Conservation (phyloP, 2,888 invertebrate species). For the Zeuzera pyrina region DNA sequence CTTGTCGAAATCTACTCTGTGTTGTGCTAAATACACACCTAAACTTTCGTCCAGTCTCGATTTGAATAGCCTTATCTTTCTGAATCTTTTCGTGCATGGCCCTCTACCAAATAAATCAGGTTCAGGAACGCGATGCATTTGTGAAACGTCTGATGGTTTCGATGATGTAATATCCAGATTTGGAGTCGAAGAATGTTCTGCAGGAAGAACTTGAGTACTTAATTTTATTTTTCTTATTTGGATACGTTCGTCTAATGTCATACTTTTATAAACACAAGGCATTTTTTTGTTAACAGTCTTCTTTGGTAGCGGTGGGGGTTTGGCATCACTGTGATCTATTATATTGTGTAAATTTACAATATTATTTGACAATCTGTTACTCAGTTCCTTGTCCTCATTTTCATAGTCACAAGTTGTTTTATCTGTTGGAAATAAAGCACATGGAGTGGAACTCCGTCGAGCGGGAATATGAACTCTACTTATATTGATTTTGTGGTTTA, state of each 20-base stretch:
- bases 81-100: slow-evolving; percentile 74
- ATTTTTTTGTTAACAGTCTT: slow-evolving; percentile 56
- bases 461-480: slow-evolving; percentile 53
- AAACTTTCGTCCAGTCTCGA: slow-evolving; percentile 78
- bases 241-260: slow-evolving; percentile 62
- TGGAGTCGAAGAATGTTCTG: slow-evolving; percentile 42
- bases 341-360: slow-evolving; percentile 24
- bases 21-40: slow-evolving; percentile 81
- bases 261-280: slow-evolving; percentile 59
- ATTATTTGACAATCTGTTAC: slow-evolving; percentile 19
- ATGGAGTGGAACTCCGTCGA: slow-evolving; percentile 62
- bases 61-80: slow-evolving; percentile 78
- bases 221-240: slow-evolving; percentile 67
- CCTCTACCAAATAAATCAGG: slow-evolving; percentile 67
- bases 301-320: slow-evolving; percentile 63
- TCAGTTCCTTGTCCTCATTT: slow-evolving; percentile 35
- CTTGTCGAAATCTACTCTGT: slow-evolving; percentile 68
- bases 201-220: slow-evolving; percentile 53
- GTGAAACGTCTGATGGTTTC: slow-evolving; percentile 40
- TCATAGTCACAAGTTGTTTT: slow-evolving; percentile 48
- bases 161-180: slow-evolving; percentile 35
- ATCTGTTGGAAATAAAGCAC: slow-evolving; percentile 57
- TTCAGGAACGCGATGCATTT: slow-evolving; percentile 36
- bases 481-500: slow-evolving; percentile 59
- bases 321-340: slow-evolving; percentile 48